Evolutionary conservation across 2,113 vertebrate species (phyloP).

Genomic region (Elaphurus davidianus): DNA sequence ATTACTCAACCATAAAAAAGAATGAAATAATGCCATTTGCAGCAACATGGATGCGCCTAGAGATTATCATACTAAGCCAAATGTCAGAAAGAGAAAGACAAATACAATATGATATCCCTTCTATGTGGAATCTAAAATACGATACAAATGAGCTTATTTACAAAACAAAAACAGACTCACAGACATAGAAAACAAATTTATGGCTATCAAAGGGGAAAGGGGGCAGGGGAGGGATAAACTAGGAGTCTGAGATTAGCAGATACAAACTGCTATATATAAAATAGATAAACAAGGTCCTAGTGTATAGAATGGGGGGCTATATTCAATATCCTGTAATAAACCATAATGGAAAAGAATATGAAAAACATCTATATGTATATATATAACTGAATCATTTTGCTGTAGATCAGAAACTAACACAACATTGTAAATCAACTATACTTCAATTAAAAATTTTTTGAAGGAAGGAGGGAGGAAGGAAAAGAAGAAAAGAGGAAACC

Average conservation of each 20-base stretch:
- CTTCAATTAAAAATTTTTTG: not conserved
- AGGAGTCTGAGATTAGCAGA: not conserved
- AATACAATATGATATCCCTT: not conserved
- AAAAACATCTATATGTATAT: not conserved
- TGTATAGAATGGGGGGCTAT: not conserved
- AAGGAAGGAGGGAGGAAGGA: not conserved
- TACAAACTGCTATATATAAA: not conserved
- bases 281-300: not conserved
- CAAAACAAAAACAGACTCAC: not conserved
- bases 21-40: not conserved
- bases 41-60: not conserved
- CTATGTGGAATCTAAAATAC: not conserved
- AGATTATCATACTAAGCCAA: not conserved
- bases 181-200: not conserved
- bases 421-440: not conserved
- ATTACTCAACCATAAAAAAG: not conserved
- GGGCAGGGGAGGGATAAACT: not conserved
- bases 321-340: not conserved
- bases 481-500: not conserved
- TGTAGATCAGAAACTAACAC: not conserved
- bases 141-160: not conserved
- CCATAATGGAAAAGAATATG: not conserved
- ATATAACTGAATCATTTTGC: not conserved
- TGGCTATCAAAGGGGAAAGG: not conserved
- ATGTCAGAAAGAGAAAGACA: not conserved